These are phyloP conservation scores for Cheilinus undulatus DNA, from an alignment of 2,113 vertebrate genomes.

Conservation along the genomic window DNA sequence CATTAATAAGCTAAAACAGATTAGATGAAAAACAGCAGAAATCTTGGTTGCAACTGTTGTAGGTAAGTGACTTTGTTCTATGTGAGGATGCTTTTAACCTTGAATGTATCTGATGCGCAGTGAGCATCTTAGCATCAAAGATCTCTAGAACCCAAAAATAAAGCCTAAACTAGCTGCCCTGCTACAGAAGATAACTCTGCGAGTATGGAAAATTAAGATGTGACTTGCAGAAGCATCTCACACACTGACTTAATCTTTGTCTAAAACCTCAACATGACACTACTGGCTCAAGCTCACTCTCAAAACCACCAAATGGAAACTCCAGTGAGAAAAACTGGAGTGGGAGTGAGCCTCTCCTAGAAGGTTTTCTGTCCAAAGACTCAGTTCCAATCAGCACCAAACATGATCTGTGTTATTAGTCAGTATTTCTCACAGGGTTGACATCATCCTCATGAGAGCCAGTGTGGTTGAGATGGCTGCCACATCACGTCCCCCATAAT, in stretches of 20 bases:
- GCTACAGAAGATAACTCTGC: background rate
- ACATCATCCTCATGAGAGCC: conserved; percentile 41
- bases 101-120: background rate
- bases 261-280: conserved; percentile 18
- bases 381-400: conserved; percentile 38
- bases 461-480: conserved; percentile 40
- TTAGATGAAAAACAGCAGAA: no score
- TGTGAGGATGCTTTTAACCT: no score
- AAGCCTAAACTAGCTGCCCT: background rate
- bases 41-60: no score
- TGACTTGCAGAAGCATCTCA: background rate
- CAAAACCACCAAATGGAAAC: conserved; percentile 50
- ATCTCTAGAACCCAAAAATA: background rate
- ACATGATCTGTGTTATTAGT: conserved; percentile 36
- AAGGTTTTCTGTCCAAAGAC: conserved; percentile 4
- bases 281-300: conserved; percentile 8
- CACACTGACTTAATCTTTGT: conserved; percentile 14
- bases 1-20: no score
- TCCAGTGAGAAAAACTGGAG: conserved; percentile 12
- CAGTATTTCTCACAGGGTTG: conserved; percentile 41
- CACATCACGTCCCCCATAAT: conserved; percentile 22
- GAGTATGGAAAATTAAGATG: conserved; percentile 4
- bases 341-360: conserved; percentile 27
- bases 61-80: no score
- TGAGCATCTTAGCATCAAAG: background rate